Evolutionary conservation across 2,888 invertebrate genomes (phyloP).

Genomic region (Philhelius pedissequus): DNA sequence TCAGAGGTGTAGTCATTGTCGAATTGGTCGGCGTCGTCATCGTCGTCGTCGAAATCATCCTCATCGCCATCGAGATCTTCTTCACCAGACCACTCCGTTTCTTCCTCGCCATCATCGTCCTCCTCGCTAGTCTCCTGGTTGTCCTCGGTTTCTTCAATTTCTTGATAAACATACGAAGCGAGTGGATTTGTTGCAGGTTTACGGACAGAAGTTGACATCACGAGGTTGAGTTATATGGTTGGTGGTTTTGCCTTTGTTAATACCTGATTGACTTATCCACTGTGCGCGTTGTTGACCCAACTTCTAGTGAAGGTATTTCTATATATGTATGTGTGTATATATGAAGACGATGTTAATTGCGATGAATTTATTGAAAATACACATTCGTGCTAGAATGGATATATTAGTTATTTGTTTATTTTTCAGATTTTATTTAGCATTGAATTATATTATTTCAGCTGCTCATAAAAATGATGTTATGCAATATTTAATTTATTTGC

Average conservation of each 20-base stretch:
- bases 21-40: background rate
- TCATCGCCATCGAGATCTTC: background rate
- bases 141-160: background rate
- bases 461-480: background rate
- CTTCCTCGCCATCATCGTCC: too few relatives aligned
- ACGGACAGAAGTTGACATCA: slow-evolving; percentile 37
- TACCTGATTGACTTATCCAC: slow-evolving; percentile 9
- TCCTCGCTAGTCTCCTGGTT: background rate
- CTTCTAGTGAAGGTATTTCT: background rate
- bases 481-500: background rate
- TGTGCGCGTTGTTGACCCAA: background rate
- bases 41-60: background rate
- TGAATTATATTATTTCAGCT: background rate
- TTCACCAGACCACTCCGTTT: background rate
- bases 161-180: slow-evolving; percentile 1
- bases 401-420: background rate
- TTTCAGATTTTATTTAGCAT: background rate
- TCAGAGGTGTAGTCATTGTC: too few relatives aligned
- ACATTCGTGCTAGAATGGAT: slow-evolving; percentile 15
- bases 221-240: slow-evolving; percentile 21
- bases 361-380: slow-evolving; percentile 20
- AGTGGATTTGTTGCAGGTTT: slow-evolving; percentile 17
- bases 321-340: background rate
- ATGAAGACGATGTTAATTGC: slow-evolving; percentile 8
- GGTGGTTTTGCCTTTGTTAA: background rate